Conservation (phyloP, 1,140 invertebrate species). For the Drosophila pseudoananassae region DNA sequence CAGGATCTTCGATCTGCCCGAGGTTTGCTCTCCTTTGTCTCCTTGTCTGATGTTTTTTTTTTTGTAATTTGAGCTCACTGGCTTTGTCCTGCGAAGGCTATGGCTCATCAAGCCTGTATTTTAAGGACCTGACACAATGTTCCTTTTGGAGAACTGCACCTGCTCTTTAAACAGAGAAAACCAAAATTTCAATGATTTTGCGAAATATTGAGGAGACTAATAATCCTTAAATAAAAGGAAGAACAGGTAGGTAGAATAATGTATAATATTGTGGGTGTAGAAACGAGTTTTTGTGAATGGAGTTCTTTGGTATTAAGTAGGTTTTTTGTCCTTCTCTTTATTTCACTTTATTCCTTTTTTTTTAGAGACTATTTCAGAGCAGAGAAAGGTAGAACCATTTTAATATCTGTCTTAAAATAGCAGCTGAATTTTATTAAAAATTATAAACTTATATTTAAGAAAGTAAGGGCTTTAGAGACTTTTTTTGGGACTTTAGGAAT, state of each 20-base stretch:
- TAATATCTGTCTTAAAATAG: too few species aligned
- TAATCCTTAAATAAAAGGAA: conserved; percentile 17
- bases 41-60: background rate
- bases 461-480: too few species aligned
- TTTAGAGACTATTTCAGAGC: too few species aligned
- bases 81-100: conserved; percentile 8
- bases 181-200: conserved; percentile 27
- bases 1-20: conserved; percentile 28
- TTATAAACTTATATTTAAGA: too few species aligned
- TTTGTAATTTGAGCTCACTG: conserved; percentile 60
- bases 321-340: too few species aligned
- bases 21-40: conserved; percentile 27
- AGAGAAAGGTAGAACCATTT: too few species aligned
- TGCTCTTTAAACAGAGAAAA: conserved; percentile 26
- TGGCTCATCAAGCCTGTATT: conserved; percentile 5
- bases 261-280: conserved; percentile 3
- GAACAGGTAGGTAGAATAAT: background rate
- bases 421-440: too few species aligned
- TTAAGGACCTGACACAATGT: conserved; percentile 35
- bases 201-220: conserved; percentile 14
- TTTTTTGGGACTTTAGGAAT: too few species aligned
- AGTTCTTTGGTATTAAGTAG: background rate
- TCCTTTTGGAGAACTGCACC: conserved; percentile 21
- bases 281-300: background rate
- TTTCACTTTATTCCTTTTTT: too few species aligned